Evolutionary conservation across 1,140 invertebrate species (phyloP).

Genomic region (Ditylenchus dipsaci): DNA sequence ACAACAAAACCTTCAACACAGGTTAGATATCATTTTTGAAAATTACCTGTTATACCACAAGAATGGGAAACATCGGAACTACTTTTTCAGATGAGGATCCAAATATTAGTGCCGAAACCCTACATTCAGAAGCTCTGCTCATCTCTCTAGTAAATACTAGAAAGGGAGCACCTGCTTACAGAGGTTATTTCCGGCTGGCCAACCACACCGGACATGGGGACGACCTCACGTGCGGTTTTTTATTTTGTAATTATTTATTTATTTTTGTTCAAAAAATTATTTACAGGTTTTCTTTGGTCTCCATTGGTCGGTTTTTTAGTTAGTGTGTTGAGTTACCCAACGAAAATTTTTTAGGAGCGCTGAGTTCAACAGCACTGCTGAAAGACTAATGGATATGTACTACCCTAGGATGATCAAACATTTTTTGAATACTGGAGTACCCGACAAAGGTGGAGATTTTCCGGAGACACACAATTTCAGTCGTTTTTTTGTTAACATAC

Average conservation of each 20-base stretch:
- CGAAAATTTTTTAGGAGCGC: not conserved
- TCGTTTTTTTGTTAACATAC: too few relatives aligned
- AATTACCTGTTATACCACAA: not conserved
- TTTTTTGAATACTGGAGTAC: slow-evolving; percentile 9
- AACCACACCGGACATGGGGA: slow-evolving; percentile 22
- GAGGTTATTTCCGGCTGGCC: slow-evolving; percentile 19
- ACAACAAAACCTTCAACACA: slow-evolving; percentile 13
- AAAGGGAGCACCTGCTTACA: slow-evolving; percentile 13
- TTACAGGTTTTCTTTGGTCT: slow-evolving; percentile 24
- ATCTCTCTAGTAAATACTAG: slow-evolving; percentile 22
- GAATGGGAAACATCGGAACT: too few relatives aligned
- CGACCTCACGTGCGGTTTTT: not conserved
- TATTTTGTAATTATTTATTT: not conserved
- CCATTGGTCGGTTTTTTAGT: not conserved
- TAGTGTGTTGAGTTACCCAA: too few relatives aligned
- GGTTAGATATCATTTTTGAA: not conserved
- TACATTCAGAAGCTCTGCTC: slow-evolving; percentile 32
- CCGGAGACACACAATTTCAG: not conserved
- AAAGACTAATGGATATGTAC: slow-evolving; percentile 19
- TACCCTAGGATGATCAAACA: slow-evolving; percentile 31
- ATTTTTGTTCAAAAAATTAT: slow-evolving; percentile 3
- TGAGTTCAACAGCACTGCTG: not conserved
- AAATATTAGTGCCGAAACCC: slow-evolving; percentile 13
- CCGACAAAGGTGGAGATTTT: slow-evolving; percentile 11
- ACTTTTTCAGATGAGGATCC: slow-evolving; percentile 1